phyloP scores from a whole-genome alignment of 2,888 invertebrate species.

The Amphimallon solstitiale region DNA sequence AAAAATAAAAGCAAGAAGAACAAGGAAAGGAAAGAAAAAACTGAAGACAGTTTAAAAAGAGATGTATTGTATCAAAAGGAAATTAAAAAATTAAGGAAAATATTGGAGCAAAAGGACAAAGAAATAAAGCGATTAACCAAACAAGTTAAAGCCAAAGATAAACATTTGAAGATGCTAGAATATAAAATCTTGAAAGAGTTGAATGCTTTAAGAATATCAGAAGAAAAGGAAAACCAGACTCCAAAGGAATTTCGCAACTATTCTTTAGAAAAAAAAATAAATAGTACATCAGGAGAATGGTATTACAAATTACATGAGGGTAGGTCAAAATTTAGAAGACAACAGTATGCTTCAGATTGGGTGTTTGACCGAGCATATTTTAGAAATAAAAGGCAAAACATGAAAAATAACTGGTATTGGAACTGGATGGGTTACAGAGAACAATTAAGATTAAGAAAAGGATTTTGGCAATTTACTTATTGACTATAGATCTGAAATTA shows the following conservation, averaged over 20 bases:
- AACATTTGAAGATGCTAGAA: conserved; percentile 22
- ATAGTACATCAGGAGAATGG: conserved; percentile 52
- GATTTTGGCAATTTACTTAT: conserved; percentile 37
- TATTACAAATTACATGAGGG: conserved; percentile 52
- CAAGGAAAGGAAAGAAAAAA: conserved; percentile 45
- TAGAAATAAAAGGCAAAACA: conserved; percentile 52
- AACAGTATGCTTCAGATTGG: conserved; percentile 51
- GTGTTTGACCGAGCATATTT: conserved; percentile 52
- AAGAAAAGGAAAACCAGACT: conserved; percentile 31
- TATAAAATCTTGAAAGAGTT: conserved; percentile 19
- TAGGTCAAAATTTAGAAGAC: conserved; percentile 49
- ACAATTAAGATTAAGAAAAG: conserved; percentile 40
- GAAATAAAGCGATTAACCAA: conserved; percentile 63
- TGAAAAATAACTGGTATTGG: conserved; percentile 57
- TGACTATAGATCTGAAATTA: not conserved
- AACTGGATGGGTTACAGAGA: conserved; percentile 56
- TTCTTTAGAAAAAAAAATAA: conserved; percentile 5
- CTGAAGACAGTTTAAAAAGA: conserved; percentile 57
- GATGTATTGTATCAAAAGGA: conserved; percentile 49
- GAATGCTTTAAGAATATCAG: conserved; percentile 6
- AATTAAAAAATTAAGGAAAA: conserved; percentile 26
- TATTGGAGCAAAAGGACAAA: conserved; percentile 41
- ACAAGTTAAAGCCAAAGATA: conserved; percentile 70
- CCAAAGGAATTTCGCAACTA: conserved; percentile 28
- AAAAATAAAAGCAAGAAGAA: not conserved